phyloP scores from a whole-genome alignment of 2,113 vertebrate species.

The Thunnus maccoyii region DNA sequence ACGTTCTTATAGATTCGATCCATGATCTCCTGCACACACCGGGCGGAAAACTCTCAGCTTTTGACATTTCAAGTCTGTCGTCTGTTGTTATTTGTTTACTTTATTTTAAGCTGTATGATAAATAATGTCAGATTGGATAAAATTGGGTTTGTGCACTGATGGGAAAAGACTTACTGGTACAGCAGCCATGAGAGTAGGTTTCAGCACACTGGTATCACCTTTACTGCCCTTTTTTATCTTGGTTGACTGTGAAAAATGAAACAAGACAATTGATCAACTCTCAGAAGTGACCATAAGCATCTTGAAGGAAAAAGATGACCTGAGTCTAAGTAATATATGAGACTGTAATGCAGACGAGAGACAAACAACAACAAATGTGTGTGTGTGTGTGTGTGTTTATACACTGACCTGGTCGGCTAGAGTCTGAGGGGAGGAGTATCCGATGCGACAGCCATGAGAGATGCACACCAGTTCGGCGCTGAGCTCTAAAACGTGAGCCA shows the following conservation, averaged over 20 bases:
- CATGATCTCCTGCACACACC: constrained; percentile 94
- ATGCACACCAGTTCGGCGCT: constrained; percentile 97
- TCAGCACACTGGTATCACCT: constrained; percentile 93
- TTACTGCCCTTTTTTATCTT: constrained; percentile 99
- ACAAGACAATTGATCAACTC: not conserved
- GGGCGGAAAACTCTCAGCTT: not conserved
- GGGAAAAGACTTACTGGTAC: constrained; percentile 91
- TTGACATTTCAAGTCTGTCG: not conserved
- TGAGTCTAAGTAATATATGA: not conserved
- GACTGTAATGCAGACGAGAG: not conserved
- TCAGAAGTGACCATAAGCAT: not conserved
- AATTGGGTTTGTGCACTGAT: not conserved
- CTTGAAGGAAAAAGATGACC: not conserved
- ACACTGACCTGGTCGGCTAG: constrained; percentile 93
- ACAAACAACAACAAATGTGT: not conserved
- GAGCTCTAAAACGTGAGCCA: constrained; percentile 96
- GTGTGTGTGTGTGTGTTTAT: not conserved
- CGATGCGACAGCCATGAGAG: constrained; percentile 94
- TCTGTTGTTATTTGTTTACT: not conserved
- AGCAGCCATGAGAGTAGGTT: constrained; percentile 97
- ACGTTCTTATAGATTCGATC: constrained; percentile 99
- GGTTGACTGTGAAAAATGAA: constrained; percentile 87
- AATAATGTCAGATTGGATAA: not conserved
- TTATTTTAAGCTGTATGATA: not conserved
- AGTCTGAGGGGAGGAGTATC: constrained; percentile 97